These are phyloP conservation scores for Cygnus buccinator DNA, from an alignment of 2,113 vertebrate genomes.

Conservation along the genomic window DNA sequence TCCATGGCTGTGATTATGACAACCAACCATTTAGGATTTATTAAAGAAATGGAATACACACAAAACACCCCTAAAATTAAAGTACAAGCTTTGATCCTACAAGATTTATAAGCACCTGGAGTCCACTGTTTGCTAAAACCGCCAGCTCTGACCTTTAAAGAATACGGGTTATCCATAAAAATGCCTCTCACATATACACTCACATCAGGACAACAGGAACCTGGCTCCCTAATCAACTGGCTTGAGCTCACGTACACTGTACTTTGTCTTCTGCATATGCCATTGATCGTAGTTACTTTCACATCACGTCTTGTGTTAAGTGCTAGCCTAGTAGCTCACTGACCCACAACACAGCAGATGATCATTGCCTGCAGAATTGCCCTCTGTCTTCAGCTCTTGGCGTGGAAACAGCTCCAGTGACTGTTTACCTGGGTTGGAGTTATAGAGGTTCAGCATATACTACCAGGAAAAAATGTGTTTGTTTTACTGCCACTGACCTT, in stretches of 20 bases:
- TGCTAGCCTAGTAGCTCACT: not conserved
- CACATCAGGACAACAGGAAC: not conserved
- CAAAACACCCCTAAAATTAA: not conserved
- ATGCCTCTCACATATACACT: fast-evolving
- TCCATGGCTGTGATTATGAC: not conserved
- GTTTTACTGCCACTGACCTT: not conserved
- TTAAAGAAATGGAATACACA: not conserved
- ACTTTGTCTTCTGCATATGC: not conserved
- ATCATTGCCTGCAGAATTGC: not conserved
- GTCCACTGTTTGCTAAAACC: not conserved
- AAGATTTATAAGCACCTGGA: not conserved
- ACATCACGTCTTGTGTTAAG: fast-evolving
- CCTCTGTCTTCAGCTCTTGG: not conserved
- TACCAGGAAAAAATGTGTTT: not conserved
- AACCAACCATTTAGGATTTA: not conserved
- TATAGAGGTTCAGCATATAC: not conserved
- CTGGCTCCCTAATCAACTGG: not conserved
- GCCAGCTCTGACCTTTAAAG: not conserved
- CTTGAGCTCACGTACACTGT: fast-evolving
- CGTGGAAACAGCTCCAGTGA: not conserved
- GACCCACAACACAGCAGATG: fast-evolving
- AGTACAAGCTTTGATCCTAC: not conserved
- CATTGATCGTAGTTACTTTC: not conserved
- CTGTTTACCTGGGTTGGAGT: not conserved
- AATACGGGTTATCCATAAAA: not conserved